These are phyloP conservation scores for Mystacornis crossleyi DNA, from an alignment of 2,113 vertebrate genomes.

Conservation along the genomic window DNA sequence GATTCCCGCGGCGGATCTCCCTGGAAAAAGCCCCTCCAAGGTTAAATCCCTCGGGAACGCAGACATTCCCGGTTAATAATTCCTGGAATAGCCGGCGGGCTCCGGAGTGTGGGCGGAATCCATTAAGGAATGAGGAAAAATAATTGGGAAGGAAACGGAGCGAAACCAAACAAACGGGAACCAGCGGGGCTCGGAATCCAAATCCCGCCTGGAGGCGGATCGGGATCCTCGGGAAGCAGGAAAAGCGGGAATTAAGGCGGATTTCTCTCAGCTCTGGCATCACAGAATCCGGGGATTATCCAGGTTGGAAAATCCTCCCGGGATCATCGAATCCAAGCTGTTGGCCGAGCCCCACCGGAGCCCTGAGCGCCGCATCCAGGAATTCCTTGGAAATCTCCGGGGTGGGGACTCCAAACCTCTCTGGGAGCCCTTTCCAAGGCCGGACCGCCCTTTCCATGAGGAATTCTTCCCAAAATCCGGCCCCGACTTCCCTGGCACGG, in stretches of 20 bases:
- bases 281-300: background rate
- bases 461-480: background rate
- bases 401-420: background rate
- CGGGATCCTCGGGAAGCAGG: rapidly evolving
- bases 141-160: background rate
- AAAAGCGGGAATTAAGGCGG: rapidly evolving
- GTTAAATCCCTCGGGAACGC: rapidly evolving
- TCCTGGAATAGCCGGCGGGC: background rate
- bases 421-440: background rate
- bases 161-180: background rate
- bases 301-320: rapidly evolving
- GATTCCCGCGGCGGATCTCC: background rate
- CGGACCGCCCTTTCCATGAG: background rate
- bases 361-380: background rate
- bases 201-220: background rate
- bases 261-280: background rate
- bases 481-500: background rate
- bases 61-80: background rate
- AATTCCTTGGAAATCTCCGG: background rate
- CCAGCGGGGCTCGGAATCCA: rapidly evolving
- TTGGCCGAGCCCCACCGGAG: background rate
- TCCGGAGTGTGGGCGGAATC: background rate
- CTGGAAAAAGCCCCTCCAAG: background rate
- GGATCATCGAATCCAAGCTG: rapidly evolving
- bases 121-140: rapidly evolving